These are phyloP conservation scores for Hydropotes inermis DNA, from an alignment of 2,113 vertebrate genomes.

Conservation along the genomic window DNA sequence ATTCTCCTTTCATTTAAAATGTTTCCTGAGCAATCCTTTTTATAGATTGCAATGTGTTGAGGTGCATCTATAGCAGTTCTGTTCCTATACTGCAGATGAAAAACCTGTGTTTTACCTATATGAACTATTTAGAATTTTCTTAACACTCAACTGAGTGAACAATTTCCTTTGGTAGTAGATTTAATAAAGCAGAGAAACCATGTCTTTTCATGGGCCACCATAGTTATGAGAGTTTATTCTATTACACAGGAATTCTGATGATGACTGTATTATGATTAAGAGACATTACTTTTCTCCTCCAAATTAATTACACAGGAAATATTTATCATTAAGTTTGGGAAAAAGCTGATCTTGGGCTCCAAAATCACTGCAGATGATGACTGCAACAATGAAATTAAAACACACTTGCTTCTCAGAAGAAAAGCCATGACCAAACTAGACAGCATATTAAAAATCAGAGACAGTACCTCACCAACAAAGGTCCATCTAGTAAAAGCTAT, in stretches of 20 bases:
- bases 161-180: constrained; percentile 57
- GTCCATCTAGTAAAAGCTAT: background rate
- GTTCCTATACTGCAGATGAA: background rate
- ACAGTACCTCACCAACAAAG: background rate
- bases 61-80: background rate
- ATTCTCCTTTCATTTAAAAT: background rate
- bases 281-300: background rate
- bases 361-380: background rate
- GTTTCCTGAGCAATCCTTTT: background rate
- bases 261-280: background rate
- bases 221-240: constrained; percentile 37
- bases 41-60: background rate
- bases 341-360: background rate
- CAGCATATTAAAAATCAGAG: background rate
- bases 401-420: background rate
- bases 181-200: constrained; percentile 58
- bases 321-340: background rate
- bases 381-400: background rate
- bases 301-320: background rate
- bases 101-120: constrained; percentile 37
- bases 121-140: constrained; percentile 54
- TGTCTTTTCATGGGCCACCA: constrained; percentile 43
- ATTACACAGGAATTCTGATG: constrained; percentile 10
- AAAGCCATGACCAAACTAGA: background rate
- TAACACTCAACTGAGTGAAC: constrained; percentile 47